Conservation (phyloP, 1,140 invertebrate genomes). For the Acyrthosiphon pisum region DNA sequence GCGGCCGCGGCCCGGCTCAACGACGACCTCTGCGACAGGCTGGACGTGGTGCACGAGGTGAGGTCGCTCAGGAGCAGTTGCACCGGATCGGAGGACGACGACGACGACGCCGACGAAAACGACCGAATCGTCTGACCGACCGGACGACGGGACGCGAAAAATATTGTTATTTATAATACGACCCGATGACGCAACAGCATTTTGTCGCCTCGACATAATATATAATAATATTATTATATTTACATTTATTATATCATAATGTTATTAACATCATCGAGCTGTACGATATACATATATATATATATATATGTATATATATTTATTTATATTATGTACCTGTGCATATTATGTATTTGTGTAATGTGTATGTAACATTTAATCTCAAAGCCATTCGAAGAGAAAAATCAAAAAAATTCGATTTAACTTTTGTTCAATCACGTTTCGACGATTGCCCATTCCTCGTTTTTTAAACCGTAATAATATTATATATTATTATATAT, state of each 20-base stretch:
- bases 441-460: neutral
- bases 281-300: neutral
- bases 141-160: too few relatives aligned
- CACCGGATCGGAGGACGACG: conserved; percentile 17
- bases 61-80: neutral
- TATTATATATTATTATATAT: neutral
- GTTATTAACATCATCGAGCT: neutral
- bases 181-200: neutral
- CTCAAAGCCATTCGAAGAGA: neutral
- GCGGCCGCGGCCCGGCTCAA: conserved; percentile 6
- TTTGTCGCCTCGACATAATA: neutral
- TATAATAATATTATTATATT: too few relatives aligned
- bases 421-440: neutral
- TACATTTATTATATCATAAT: too few relatives aligned
- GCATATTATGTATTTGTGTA: neutral
- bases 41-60: conserved; percentile 26
- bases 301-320: too few relatives aligned
- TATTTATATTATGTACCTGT: too few relatives aligned
- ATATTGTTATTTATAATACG: neutral
- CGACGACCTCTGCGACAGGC: conserved; percentile 27
- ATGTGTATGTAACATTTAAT: neutral
- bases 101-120: neutral
- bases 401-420: neutral
- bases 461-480: neutral
- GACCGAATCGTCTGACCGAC: neutral